These are phyloP conservation scores for Denticeps clupeoides DNA, from an alignment of 2,797 vertebrate species.

Conservation along the genomic window DNA sequence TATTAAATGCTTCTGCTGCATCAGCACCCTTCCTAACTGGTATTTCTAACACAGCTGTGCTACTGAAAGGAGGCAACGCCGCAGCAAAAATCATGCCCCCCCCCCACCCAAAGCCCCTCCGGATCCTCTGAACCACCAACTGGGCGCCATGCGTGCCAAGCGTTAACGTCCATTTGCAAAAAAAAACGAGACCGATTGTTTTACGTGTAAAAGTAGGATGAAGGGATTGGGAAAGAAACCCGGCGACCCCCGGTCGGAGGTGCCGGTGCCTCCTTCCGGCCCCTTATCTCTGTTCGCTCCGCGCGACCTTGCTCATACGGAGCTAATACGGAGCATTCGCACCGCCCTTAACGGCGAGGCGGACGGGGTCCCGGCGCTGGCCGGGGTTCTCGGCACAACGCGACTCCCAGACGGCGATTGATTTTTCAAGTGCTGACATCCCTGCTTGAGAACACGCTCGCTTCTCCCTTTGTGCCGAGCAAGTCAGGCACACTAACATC, in stretches of 20 bases:
- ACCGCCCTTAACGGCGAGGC: conserved; percentile 48
- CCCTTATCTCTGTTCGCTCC: conserved; percentile 78
- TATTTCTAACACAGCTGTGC: conserved; percentile 98
- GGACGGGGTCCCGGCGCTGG: conserved; percentile 15
- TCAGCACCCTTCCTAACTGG: conserved; percentile 92
- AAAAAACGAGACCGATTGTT: conserved; percentile 9
- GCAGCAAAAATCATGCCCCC: conserved; percentile 83
- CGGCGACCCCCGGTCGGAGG: conserved; percentile 41
- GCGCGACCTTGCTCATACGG: conserved; percentile 75
- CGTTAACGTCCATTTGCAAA: conserved; percentile 26
- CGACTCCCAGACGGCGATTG: conserved; percentile 99
- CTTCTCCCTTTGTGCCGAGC: conserved; percentile 90
- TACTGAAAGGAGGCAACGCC: conserved; percentile 81
- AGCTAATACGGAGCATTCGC: conserved; percentile 48
- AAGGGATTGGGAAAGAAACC: conserved; percentile 27
- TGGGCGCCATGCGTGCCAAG: conserved; percentile 16
- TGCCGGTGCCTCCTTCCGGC: conserved; percentile 63
- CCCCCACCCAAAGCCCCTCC: conserved; percentile 24
- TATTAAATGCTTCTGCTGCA: conserved; percentile 97
- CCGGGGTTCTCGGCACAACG: too few relatives aligned
- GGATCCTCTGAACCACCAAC: conserved; percentile 16
- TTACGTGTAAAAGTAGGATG: conserved; percentile 24
- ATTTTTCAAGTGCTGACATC: conserved; percentile 99
- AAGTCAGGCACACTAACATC: conserved; percentile 96
- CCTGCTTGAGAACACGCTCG: conserved; percentile 87